Evolutionary conservation across 2,113 vertebrate species (phyloP).

Genomic region (Tachysurus vachellii): DNA sequence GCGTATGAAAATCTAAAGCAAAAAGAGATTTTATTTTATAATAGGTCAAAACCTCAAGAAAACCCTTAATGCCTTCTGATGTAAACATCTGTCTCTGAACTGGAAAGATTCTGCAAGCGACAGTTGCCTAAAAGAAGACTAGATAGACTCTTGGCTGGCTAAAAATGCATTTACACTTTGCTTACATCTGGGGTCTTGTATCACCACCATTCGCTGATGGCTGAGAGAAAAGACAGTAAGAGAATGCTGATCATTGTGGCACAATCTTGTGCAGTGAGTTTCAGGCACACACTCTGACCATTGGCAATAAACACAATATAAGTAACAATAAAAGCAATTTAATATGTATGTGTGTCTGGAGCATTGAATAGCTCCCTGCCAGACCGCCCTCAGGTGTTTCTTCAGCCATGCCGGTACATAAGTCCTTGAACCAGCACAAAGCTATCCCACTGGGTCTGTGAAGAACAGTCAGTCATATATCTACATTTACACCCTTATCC

Average conservation of each 20-base stretch:
- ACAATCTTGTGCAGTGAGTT: too few species aligned
- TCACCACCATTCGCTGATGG: neutral
- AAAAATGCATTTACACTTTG: neutral
- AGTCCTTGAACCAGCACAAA: too few species aligned
- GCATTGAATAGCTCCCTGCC: too few species aligned
- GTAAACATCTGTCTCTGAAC: neutral
- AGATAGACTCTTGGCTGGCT: neutral
- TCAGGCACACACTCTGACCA: too few species aligned
- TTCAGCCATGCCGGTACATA: too few species aligned
- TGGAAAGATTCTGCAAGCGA: neutral
- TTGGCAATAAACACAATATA: too few species aligned
- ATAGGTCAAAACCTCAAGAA: neutral
- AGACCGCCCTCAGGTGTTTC: too few species aligned
- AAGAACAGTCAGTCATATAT: too few species aligned
- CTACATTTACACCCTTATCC: too few species aligned
- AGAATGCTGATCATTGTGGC: neutral
- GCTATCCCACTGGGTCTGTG: too few species aligned
- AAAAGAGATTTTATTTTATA: neutral
- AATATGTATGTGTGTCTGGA: too few species aligned
- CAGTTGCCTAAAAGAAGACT: neutral
- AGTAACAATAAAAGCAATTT: too few species aligned
- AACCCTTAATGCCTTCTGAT: neutral
- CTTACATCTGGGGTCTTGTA: neutral
- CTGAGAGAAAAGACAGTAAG: neutral
- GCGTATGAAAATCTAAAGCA: neutral